phyloP scores from a whole-genome alignment of 2,888 invertebrate species.

The Drosophila bunnanda region DNA sequence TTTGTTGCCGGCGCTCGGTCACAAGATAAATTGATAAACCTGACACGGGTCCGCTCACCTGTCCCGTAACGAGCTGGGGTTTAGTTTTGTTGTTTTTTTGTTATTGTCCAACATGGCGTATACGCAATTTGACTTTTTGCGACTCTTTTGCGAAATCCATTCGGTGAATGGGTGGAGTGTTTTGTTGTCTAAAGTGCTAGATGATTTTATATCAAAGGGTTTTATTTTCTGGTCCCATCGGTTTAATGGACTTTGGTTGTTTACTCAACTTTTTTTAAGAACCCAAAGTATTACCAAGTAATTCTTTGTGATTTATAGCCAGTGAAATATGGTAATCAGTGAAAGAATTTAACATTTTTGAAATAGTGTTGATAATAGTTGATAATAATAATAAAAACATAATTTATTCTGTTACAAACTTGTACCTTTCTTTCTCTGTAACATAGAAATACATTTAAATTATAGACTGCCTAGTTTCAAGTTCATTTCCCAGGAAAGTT shows the following conservation, averaged over 20 bases:
- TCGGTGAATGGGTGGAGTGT: slow-evolving; percentile 13
- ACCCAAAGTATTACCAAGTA: not conserved
- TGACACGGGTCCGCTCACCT: slow-evolving; percentile 47
- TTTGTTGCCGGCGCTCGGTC: slow-evolving; percentile 35
- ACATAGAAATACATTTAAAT: slow-evolving; percentile 7
- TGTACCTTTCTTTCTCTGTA: not conserved
- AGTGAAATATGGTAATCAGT: not conserved
- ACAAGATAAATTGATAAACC: slow-evolving; percentile 62
- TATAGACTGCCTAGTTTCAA: slow-evolving; percentile 1
- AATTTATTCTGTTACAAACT: not conserved
- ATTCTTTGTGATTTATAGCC: not conserved
- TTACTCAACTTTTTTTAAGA: not conserved
- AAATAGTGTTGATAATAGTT: no score
- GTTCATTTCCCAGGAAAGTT: slow-evolving; percentile 6
- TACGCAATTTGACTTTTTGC: slow-evolving; percentile 60
- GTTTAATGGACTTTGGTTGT: slow-evolving; percentile 18
- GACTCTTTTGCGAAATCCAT: slow-evolving; percentile 34
- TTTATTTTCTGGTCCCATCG: not conserved
- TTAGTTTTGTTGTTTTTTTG: slow-evolving; percentile 30
- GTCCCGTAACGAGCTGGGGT: slow-evolving; percentile 44
- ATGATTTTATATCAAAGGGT: slow-evolving; percentile 12
- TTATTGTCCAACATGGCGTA: slow-evolving; percentile 44
- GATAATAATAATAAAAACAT: no score
- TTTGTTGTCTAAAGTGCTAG: slow-evolving; percentile 18
- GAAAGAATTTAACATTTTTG: not conserved